Conservation (phyloP, 2,797 vertebrate genomes). For the Periophthalmus magnuspinnatus region DNA sequence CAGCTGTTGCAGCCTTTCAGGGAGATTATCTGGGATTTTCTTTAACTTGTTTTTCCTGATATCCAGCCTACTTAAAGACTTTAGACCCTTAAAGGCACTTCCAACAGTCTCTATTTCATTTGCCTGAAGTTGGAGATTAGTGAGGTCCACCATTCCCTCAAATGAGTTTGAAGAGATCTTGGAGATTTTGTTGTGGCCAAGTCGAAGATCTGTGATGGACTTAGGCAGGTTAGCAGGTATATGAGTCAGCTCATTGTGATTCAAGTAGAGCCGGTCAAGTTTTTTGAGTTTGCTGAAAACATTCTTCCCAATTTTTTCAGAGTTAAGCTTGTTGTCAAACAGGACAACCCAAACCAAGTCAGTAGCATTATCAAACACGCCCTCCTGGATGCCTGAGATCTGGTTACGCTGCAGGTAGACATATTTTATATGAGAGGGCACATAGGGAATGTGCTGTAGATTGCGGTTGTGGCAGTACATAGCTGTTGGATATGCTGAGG, state of each 20-base stretch:
- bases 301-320: slow-evolving; percentile 86
- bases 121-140: slow-evolving; percentile 81
- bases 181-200: slow-evolving; percentile 87
- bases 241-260: slow-evolving; percentile 87
- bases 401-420: slow-evolving; percentile 92
- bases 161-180: slow-evolving; percentile 79
- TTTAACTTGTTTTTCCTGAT: slow-evolving; percentile 86
- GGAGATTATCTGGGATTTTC: slow-evolving; percentile 84
- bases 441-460: slow-evolving; percentile 87
- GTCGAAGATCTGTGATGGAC: slow-evolving; percentile 83
- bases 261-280: slow-evolving; percentile 87
- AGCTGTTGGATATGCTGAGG: slow-evolving; percentile 82
- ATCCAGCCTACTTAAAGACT: slow-evolving; percentile 86
- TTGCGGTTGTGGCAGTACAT: slow-evolving; percentile 94
- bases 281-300: slow-evolving; percentile 86
- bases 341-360: slow-evolving; percentile 89
- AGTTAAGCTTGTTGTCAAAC: slow-evolving; percentile 87
- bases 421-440: slow-evolving; percentile 92
- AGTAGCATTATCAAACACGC: slow-evolving; percentile 90
- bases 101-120: slow-evolving; percentile 85
- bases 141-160: slow-evolving; percentile 83
- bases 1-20: slow-evolving; percentile 83
- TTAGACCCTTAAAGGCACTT: slow-evolving; percentile 84
- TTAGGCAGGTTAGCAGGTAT: slow-evolving; percentile 86
- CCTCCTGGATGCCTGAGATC: slow-evolving; percentile 87